A percentile compares a stretch with the other conserved stretches of the same genome.
Evolutionary conservation across 1,140 invertebrate genomes (phyloP).

Genomic region (Eumeta japonica): DNA sequence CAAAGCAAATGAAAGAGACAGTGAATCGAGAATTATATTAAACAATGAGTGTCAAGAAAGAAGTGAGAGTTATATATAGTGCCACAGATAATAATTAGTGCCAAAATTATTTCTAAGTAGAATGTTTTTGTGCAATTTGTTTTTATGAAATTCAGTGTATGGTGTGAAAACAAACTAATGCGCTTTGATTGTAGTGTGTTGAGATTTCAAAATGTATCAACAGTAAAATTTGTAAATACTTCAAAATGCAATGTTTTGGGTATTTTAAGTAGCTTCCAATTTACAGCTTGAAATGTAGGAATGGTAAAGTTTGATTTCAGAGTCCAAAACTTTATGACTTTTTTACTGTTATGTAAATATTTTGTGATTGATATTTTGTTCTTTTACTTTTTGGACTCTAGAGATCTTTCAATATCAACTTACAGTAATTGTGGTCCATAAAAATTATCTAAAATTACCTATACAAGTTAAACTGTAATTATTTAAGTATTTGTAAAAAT

Average conservation of each 20-base stretch:
- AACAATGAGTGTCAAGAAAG: slow-evolving; percentile 43
- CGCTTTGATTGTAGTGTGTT: slow-evolving; percentile 55
- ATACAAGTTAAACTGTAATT: no score
- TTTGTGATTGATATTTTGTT: not conserved
- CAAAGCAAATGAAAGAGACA: slow-evolving; percentile 35
- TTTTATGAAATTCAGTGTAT: slow-evolving; percentile 51
- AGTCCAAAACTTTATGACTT: not conserved
- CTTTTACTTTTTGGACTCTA: not conserved
- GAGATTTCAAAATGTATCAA: slow-evolving; percentile 28
- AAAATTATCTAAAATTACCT: not conserved
- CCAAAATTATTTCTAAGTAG: slow-evolving; percentile 59
- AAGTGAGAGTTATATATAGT: slow-evolving; percentile 54
- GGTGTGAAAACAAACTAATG: slow-evolving; percentile 50
- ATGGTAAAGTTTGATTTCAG: not conserved
- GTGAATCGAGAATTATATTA: slow-evolving; percentile 44
- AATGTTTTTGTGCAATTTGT: slow-evolving; percentile 57
- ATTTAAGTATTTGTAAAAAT: not conserved
- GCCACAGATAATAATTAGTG: slow-evolving; percentile 61
- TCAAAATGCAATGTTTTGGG: slow-evolving; percentile 36
- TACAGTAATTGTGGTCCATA: slow-evolving; percentile 3
- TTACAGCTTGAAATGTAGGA: not conserved
- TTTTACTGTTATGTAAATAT: not conserved
- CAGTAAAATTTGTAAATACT: slow-evolving; percentile 45
- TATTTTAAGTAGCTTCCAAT: not conserved
- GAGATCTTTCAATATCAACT: not conserved